A percentile compares a stretch with the other conserved stretches of the same genome.
phyloP scores from a whole-genome alignment of 2,113 vertebrate genomes.

The Hippocampus comes region DNA sequence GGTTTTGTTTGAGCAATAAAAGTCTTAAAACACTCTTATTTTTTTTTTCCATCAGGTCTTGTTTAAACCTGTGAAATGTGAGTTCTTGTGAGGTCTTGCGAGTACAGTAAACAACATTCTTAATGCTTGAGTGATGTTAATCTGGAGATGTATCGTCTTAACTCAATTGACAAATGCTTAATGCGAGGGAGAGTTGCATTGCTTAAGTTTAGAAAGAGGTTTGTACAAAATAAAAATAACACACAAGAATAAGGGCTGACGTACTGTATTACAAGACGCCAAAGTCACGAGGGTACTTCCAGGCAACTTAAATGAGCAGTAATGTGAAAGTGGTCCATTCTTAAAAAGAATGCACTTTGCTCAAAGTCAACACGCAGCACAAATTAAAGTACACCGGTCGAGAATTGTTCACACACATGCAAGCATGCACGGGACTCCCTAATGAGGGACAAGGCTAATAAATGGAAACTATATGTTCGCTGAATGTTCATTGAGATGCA shows the following conservation, averaged over 20 bases:
- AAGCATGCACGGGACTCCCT: conserved; percentile 26
- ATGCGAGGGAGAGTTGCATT: background rate
- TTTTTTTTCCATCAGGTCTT: background rate
- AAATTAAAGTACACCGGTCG: background rate
- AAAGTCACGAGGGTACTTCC: background rate
- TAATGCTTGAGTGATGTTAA: background rate
- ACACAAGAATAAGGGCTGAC: background rate
- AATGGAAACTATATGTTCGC: conserved; percentile 59
- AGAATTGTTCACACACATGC: conserved; percentile 1
- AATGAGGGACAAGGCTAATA: conserved; percentile 55
- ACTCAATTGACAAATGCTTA: background rate
- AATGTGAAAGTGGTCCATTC: too few relatives aligned
- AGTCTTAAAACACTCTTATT: background rate
- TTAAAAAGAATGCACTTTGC: too few relatives aligned
- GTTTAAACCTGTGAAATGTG: background rate
- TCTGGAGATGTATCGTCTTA: too few relatives aligned
- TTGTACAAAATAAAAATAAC: too few relatives aligned
- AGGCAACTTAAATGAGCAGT: too few relatives aligned
- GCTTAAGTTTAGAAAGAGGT: too few relatives aligned
- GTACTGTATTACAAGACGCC: background rate
- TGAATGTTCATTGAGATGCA: conserved; percentile 61
- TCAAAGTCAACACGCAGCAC: background rate
- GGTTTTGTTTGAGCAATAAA: too few relatives aligned
- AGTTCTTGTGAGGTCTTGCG: background rate
- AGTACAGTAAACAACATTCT: background rate